Evolutionary conservation across 2,113 vertebrate species (phyloP).

Genomic region (Upupa epops): DNA sequence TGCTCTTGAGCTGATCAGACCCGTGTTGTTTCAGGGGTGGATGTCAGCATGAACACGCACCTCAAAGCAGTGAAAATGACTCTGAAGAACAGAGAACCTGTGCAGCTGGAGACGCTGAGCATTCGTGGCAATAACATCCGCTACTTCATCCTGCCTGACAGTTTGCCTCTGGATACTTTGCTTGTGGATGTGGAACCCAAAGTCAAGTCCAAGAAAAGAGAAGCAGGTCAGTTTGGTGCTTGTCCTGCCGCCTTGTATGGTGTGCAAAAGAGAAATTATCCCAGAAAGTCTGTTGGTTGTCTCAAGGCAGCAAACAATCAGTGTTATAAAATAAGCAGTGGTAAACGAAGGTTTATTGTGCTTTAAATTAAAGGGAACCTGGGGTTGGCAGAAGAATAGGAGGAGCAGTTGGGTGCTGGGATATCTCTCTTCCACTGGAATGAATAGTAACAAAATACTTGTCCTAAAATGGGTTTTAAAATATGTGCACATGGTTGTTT

Average conservation of each 20-base stretch:
- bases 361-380: not conserved
- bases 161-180: constrained; percentile 95
- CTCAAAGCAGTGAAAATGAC: constrained; percentile 99
- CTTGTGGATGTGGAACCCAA: constrained; percentile 98
- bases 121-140: constrained; percentile 99
- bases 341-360: not conserved
- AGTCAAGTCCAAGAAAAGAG: constrained; percentile 98
- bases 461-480: not conserved
- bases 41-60: constrained; percentile 99
- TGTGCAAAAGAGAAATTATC: not conserved
- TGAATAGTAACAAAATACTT: not conserved
- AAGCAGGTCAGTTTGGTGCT: constrained; percentile 86
- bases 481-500: not conserved
- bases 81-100: constrained; percentile 95
- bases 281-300: not conserved
- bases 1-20: not conserved
- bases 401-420: too few relatives aligned
- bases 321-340: not conserved
- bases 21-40: constrained; percentile 80
- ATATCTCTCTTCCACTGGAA: not conserved
- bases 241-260: not conserved
- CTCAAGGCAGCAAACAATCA: not conserved
- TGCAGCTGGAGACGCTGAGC: constrained; percentile 94
- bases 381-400: too few relatives aligned
- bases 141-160: constrained; percentile 97